Base-by-base conservation (phyloP, 2,888 invertebrate species). In the Cordilura impudica region DNA sequence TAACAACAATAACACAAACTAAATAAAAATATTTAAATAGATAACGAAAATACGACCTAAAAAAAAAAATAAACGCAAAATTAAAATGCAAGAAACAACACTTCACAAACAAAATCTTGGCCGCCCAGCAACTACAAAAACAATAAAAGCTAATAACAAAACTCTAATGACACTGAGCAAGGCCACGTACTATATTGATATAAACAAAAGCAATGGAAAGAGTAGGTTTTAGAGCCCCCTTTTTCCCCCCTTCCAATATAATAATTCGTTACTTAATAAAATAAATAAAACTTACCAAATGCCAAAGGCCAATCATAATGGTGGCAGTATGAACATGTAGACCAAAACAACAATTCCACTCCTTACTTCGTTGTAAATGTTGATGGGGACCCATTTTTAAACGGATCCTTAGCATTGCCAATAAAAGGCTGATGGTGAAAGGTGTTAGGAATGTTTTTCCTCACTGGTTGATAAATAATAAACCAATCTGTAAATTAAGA, bases 291-390 rank as follows among this genome's bases (percentile, higher is more conserved):
- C 93, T 93, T 91, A 96, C 95, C 92, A 96, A 91, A 90, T 96
- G 95, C 95, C 95, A 96, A 88, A 95, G 92, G 85, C 96, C 96
- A 81, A 96, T 92, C 81, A 95, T 91, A 70, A 95, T 94, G 31
- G 96, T 95, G 35, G 94, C 95, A 18, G 95, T 96, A 77, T 95
- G 93, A 60, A 96, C 96, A 90, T 96, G 96, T 73, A 95, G 71
- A 84, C 95, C 95, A 87, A 95, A 93, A 87, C 93, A 94, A 90
- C 95, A 95, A 84, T 93, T 92, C 94, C 95, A 95, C 87, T 95
- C 95, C 84, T 93, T 94, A 87, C 92, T 84, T 71, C 83, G 92
- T 82, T 93, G 86, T 84, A 78, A 66, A 43, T 66, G 79, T 45
- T 79, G 79, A 67, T 93, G 92, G 85, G 93, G 93, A 84, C 94